Evolutionary conservation across 2,797 vertebrate species (phyloP).

Genomic region (Pelochelys cantorii): DNA sequence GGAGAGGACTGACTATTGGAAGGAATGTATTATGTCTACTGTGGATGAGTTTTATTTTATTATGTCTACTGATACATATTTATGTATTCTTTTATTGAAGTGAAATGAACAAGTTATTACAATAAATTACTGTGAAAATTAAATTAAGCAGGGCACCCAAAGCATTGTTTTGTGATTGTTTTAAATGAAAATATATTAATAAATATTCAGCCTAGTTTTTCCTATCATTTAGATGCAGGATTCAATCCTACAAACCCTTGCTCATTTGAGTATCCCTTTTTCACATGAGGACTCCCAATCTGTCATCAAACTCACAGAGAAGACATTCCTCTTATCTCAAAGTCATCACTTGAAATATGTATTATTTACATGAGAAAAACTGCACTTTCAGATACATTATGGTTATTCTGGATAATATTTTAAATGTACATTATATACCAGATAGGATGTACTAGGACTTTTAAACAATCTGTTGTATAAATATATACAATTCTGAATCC

Average conservation of each 20-base stretch:
- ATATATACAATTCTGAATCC: background rate
- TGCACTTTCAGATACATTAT: background rate
- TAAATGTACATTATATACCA: background rate
- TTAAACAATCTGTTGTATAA: background rate
- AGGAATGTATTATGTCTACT: background rate
- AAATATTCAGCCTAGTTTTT: background rate
- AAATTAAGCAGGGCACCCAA: background rate
- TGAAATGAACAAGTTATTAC: background rate
- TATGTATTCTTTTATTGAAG: background rate
- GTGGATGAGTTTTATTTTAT: background rate
- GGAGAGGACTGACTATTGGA: background rate
- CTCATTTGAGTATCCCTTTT: background rate
- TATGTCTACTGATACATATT: background rate
- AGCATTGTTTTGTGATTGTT: background rate
- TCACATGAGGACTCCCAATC: background rate
- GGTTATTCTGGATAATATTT: background rate
- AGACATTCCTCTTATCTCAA: background rate
- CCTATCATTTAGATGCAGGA: background rate
- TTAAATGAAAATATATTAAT: background rate
- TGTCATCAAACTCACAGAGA: background rate
- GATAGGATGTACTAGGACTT: background rate
- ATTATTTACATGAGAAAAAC: background rate
- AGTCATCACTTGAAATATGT: background rate
- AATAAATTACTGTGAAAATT: background rate
- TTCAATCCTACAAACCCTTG: background rate